Evolutionary conservation across 1,140 invertebrate genomes (phyloP), one percentile per base, ranked within the genome.

Genomic region (Cherax quadricarinatus): DNA sequence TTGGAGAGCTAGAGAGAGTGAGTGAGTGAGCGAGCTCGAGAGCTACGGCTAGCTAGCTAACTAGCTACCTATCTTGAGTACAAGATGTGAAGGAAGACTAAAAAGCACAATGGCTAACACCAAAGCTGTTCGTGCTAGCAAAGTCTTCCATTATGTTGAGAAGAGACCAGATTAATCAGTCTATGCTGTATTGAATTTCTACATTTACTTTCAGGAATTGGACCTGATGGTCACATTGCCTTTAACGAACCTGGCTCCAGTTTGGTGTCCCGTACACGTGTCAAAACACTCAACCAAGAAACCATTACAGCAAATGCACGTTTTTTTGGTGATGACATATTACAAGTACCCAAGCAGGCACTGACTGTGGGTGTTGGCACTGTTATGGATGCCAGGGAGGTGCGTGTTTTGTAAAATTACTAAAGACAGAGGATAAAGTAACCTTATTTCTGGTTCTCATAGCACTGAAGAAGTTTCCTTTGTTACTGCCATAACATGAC

Each of bases 191-290:
- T 18, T 66, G 21, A 66, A 66, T 66, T 21, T 18, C 14, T 57
- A 1, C 21, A 21, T 66, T 21, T 66, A 75, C 24, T 75, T 91
- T 93, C 93, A 97, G 98, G 98, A 80, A 99, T 99, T 95, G 99
- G 99, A 14, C 98, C 98, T n/a, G 99, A 99, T 96, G 99, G 99
- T 14, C 99, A 99, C 95, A 99, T 99, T 95, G 99, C 99, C 12
- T 99, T 99, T 95, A 99, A 99, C 95, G 99, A 99, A 95, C 99
- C 99, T 10, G 99, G 96, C 21, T 96, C 95, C 24, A 96, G 96
- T 94, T 95, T 99, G 93, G 97, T 97, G 24, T 99, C 99, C 7
- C 96, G 98, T 92, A 99, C 99, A 3, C 96, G 99, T 94, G 97
- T 99, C 0, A 99, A 99, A 95, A 99, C 99, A 9, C 95, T 99